phyloP scores from a whole-genome alignment of 2,888 invertebrate genomes.

The Scaptomyza reducta region DNA sequence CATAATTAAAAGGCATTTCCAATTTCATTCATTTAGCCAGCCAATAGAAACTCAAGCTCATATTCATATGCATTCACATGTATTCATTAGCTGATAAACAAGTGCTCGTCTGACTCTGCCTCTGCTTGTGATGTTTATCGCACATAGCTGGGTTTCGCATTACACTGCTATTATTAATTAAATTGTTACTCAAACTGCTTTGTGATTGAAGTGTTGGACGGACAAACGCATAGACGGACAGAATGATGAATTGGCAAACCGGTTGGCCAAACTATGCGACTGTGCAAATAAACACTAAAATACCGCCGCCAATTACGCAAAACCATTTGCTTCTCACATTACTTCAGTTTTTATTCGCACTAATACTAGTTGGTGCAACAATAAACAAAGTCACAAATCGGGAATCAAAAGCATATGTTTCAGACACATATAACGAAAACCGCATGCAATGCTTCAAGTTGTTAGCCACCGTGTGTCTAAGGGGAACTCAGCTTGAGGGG shows the following conservation, averaged over 20 bases:
- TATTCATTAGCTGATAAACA: conserved; percentile 20
- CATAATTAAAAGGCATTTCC: conserved; percentile 67
- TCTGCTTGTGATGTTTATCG: conserved; percentile 48
- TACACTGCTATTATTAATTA: conserved; percentile 76
- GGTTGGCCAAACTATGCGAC: conserved; percentile 62
- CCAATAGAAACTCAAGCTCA: conserved; percentile 25
- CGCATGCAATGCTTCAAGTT: conserved; percentile 40
- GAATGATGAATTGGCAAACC: conserved; percentile 22
- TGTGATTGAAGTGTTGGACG: conserved; percentile 46
- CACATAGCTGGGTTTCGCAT: conserved; percentile 69
- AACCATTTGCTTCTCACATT: conserved; percentile 72
- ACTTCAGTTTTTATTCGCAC: conserved; percentile 42
- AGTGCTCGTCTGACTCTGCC: conserved; percentile 24
- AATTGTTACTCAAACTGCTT: conserved; percentile 72
- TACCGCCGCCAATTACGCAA: conserved; percentile 69
- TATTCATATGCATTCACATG: conserved; percentile 11
- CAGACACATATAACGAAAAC: conserved; percentile 25
- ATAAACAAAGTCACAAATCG: conserved; percentile 39
- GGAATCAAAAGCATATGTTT: conserved; percentile 30
- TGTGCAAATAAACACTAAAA: conserved; percentile 64
- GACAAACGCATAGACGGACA: conserved; percentile 29
- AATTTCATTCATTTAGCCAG: conserved; percentile 48
- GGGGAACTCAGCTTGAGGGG: background rate
- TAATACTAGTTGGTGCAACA: conserved; percentile 46
- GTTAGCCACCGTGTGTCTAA: conserved; percentile 2